Base-by-base conservation (phyloP, 2,113 vertebrate genomes). In the Melospiza georgiana region DNA sequence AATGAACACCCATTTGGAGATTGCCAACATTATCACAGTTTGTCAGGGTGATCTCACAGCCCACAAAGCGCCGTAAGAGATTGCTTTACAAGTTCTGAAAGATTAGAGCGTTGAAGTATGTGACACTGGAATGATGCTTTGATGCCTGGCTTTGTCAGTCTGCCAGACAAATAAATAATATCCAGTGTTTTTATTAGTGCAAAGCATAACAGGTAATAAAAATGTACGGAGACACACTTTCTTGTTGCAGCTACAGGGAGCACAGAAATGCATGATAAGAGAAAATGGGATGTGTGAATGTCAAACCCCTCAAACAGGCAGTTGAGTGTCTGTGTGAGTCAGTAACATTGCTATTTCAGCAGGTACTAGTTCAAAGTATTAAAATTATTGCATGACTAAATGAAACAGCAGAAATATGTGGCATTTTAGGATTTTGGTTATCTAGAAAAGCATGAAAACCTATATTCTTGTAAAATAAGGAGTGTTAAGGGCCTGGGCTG, bases 21-120 rank as follows among this genome's bases (percentile, higher is more conserved):
- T 96, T 96, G 95, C 94, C 94, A 94, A 84, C 94, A 93, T 97
- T 96, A 96, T 97, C 96, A 94, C 95, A 96, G 94, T 97, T 97
- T 96, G 96, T 96, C 94, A 97, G 95, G 88, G 93, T 92, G 93
- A 96, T 95, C 93, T 95, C 90, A 78, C 94, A 96, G 93, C 93
- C 94, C 88, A 67, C 86, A 94, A 92, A 96, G 83, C 65, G 19
- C 90, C 4, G 31, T 90, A 94, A 94, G 83, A 96, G 93, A 96
- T 96, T 95, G 90, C 93, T 95, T 96, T 96, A 92, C 95, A 95
- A 96, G 92, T 96, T 93, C 88, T 96, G 93, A 93, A 92, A 95
- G 89, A 97, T 95, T 94, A 93, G 86, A 92, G 93, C 82, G 73
- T 96, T 97, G 94, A 97, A 94, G 92, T 94, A 89, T 97, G 86